Base-by-base conservation (phyloP, 2,888 invertebrate species). In the Epinotia demarniana region DNA sequence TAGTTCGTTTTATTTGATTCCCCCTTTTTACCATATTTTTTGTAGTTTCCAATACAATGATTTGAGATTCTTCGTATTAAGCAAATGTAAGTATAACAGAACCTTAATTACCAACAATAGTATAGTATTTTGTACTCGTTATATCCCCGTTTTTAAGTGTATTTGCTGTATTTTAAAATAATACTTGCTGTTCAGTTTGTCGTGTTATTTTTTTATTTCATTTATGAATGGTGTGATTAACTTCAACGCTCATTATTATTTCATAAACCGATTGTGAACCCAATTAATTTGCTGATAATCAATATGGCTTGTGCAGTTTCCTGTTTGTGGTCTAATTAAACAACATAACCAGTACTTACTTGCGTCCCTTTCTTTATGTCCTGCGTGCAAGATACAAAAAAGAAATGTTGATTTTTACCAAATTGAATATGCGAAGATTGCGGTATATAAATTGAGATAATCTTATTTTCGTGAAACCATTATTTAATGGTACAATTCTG, bases 331-430 rank as follows among this genome's bases (percentile, higher is more conserved):
- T 43, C n/a, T 27, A 33, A 63, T 72, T 55, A 46, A 53, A 68
- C n/a, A 61, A 67, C n/a, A 19, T 73, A 74, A 61, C 61, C 66
- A 57, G 49, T 87, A 95, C 97, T 97, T 95, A 97, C 97, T 97
- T 92, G 97, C 95, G 83, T 97, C 96, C 83, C 96, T 95, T 88
- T 97, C 97, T 93, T 96, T 96, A 92, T 95, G 96, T 93, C 97
- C 97, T 97, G 93, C 83, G 81, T 86, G 91, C 85, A 84, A 80
- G 80, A 84, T 81, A 80, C 81, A 79, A 77, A 60, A 58, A n/a
- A 43, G 23, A 18, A 16, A 68, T 23, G 43, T 68, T 68, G 33
- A 46, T 60, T 60, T 33, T 39, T 23, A 12, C 55, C n/a, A 12
- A 53, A 53, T 53, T 6, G n/a, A 53, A 53, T n/a, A 39, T 39